Base-by-base conservation (phyloP, 2,888 invertebrate genomes). In the Hoplodrina blanda region DNA sequence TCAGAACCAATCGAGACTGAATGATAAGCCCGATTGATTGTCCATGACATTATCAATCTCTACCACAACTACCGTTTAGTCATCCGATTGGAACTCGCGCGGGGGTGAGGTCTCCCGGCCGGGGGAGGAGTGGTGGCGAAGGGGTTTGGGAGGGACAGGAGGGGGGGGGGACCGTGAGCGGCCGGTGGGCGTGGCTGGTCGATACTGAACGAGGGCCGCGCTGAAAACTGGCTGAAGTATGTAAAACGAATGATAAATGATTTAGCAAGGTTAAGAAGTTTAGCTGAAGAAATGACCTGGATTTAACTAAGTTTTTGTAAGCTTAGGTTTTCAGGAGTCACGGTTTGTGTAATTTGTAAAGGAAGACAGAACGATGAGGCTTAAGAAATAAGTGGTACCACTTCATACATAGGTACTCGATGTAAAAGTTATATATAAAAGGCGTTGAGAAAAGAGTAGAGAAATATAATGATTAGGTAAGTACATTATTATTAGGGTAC, bases 121-220 rank as follows among this genome's bases (percentile, higher is more conserved):
- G 54, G 54, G 49, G 37, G 54, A 37, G 65, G 46, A 11, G 62
- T 30, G 56, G 41, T 52, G 62, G 20, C 41, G 65, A 33, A n/a
- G 70, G 53, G 55, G 55, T 15, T 46, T 6, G 54, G 41, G 65
- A 56, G 37, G 46, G 54, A 44, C 25, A 25, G 66, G 50, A 37
- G 19, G 37, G 67, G 25, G 37, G 67, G 53, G 55, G 17, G 11
- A 19, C 50, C 20, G 41, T 56, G 69, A 44, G 53, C 7, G 69
- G 56, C 19, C 55, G 19, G 73, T 83, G 70, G 82, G 82, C 82
- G 82, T 83, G 82, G 80, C 74, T 62, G 82, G 82, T 83, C 82
- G 82, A 83, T 83, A 83, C 69, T 37, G 60, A 59, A 50, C 69
- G 71, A 68, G 76, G 70, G 74, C 60, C 69, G 54, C 63, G 69